phyloP scores from a whole-genome alignment of 2,797 vertebrate genomes.

The Enteromius thamalakanensis region DNA sequence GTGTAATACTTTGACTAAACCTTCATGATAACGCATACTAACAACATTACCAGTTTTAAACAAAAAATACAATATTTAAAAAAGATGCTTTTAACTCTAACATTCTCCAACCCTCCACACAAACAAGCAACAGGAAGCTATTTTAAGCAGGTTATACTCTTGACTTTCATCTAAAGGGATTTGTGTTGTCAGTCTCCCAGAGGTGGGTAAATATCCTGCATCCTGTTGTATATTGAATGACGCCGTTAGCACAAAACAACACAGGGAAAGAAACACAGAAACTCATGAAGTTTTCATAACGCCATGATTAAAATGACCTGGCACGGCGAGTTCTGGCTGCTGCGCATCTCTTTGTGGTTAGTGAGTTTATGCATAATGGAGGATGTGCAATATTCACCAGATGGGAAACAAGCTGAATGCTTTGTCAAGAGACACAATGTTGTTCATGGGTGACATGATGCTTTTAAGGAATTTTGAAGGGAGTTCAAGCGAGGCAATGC shows the following conservation, averaged over 20 bases:
- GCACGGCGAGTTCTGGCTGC: constrained; percentile 12
- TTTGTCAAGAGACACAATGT: constrained; percentile 19
- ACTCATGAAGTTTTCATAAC: constrained; percentile 56
- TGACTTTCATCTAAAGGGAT: constrained; percentile 35
- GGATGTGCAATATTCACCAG: constrained; percentile 11
- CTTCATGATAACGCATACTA: background rate
- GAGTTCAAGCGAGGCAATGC: constrained; percentile 23
- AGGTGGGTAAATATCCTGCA: constrained; percentile 39
- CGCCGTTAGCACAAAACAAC: constrained; percentile 19
- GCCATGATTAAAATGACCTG: constrained; percentile 47
- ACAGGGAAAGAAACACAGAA: constrained; percentile 23
- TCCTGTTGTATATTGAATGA: constrained; percentile 42
- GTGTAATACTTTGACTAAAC: background rate
- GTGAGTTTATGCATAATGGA: constrained; percentile 48
- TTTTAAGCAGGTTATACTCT: constrained; percentile 35
- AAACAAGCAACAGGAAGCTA: constrained; percentile 15
- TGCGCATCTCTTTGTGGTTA: constrained; percentile 23
- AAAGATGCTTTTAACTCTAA: background rate
- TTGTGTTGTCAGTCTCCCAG: constrained; percentile 31
- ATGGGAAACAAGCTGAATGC: constrained; percentile 31
- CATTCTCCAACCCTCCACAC: constrained; percentile 11
- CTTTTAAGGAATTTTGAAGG: constrained; percentile 36
- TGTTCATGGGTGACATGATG: constrained; percentile 35
- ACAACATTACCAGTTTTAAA: background rate
- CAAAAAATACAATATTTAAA: background rate